phyloP scores from a whole-genome alignment of 1,140 invertebrate genomes.

The Oryzaephilus surinamensis region DNA sequence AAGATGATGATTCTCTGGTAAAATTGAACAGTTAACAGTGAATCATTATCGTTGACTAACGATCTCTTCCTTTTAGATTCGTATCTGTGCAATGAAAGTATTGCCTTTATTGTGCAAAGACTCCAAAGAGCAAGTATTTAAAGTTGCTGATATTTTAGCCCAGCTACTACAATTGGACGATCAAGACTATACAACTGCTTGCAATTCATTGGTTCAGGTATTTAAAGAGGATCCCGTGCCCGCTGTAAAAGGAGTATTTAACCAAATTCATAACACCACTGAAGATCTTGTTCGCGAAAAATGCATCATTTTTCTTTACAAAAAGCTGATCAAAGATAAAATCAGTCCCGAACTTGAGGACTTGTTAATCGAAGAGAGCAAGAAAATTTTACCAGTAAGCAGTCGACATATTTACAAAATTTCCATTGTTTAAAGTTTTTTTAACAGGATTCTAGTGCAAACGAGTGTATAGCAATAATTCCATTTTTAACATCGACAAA shows the following conservation, averaged over 20 bases:
- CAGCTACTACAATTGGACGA: constrained; percentile 85
- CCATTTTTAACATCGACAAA: constrained; percentile 70
- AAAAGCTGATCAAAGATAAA: constrained; percentile 68
- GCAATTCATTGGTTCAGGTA: constrained; percentile 52
- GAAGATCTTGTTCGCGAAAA: constrained; percentile 69
- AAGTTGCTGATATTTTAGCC: constrained; percentile 84
- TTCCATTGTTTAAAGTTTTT: constrained; percentile 7
- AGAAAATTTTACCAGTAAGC: constrained; percentile 78
- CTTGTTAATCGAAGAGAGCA: constrained; percentile 71
- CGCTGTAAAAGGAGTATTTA: constrained; percentile 74
- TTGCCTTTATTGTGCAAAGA: constrained; percentile 80
- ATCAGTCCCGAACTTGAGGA: too few species aligned
- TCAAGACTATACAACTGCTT: constrained; percentile 67
- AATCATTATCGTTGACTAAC: constrained; percentile 1
- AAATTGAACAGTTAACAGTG: constrained; percentile 33
- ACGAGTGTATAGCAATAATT: constrained; percentile 87
- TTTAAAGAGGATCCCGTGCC: constrained; percentile 51
- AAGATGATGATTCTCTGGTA: constrained; percentile 87
- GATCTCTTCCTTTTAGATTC: constrained; percentile 52
- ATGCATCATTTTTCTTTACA: constrained; percentile 77
- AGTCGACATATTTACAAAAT: constrained; percentile 65
- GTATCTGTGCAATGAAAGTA: constrained; percentile 93
- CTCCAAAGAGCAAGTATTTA: constrained; percentile 68
- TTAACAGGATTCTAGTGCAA: constrained; percentile 38
- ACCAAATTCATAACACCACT: constrained; percentile 73